Evolutionary conservation across 2,113 vertebrate genomes (phyloP).

Genomic region (Psilopsiagon aurifrons): DNA sequence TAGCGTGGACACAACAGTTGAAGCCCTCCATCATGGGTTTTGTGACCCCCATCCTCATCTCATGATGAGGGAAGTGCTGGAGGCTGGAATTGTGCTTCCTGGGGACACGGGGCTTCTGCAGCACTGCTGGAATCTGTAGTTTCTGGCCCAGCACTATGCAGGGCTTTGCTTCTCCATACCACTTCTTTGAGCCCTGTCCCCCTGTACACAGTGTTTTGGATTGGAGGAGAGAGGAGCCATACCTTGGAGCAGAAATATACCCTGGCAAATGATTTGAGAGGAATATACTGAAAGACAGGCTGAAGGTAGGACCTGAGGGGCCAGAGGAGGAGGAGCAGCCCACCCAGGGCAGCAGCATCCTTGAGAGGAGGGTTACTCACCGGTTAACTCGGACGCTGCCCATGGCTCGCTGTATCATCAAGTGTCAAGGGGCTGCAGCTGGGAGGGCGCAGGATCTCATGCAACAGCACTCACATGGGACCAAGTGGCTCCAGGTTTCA

Average conservation of each 20-base stretch:
- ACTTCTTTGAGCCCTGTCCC: neutral
- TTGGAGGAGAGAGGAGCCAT: neutral
- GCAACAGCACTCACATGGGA: constrained; percentile 12
- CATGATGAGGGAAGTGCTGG: fast-evolving
- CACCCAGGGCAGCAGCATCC: neutral
- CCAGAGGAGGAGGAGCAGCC: neutral
- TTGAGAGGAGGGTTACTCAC: constrained; percentile 37
- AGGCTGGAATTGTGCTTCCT: neutral
- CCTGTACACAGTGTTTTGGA: neutral
- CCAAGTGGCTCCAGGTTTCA: neutral
- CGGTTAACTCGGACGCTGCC: constrained; percentile 70
- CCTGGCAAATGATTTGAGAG: neutral
- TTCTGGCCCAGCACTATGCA: neutral
- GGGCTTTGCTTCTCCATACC: neutral
- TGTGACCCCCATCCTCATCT: neutral
- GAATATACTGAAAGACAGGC: neutral
- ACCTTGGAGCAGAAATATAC: neutral
- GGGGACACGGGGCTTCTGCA: neutral
- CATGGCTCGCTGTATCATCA: constrained; percentile 64
- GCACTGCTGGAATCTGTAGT: neutral
- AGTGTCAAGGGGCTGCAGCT: neutral
- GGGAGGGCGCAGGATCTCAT: neutral
- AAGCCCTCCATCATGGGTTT: neutral
- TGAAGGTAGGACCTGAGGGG: neutral
- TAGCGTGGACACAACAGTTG: neutral